Base-by-base conservation (phyloP, 2,113 vertebrate species). In the Myrmophylax atrothorax region DNA sequence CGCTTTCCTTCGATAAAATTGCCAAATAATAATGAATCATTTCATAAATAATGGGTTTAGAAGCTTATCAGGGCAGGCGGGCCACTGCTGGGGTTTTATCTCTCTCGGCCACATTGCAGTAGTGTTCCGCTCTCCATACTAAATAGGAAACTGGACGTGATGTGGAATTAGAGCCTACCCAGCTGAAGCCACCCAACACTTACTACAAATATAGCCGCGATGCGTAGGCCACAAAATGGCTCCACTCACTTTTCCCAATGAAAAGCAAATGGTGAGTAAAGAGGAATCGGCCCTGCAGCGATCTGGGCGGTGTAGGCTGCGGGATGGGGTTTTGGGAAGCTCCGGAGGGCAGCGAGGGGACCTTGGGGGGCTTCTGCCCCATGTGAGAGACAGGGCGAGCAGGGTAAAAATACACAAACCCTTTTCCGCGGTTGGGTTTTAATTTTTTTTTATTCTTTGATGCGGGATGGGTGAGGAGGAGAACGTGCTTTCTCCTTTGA, bases 1-100 rank as follows among this genome's bases (percentile, higher is more conserved):
- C 98, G 98, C 98, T 98, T 98, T 98, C 98, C 98, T 98, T 98
- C 98, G 98, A 98, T 98, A 98, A 98, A 98, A 98, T 98, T 98
- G 98, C 98, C 98, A 98, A 98, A 98, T 99, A 99, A 99, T 99
- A 99, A 98, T 99, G 98, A 99, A 99, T 99, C 98, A 98, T 99
- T 99, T 99, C 98, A 99, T 99, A 99, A 99, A 98, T 99, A 99
- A 99, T 99, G 98, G 98, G 98, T 98, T 99, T 98, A 98, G 98
- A 97, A 95, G 98, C 98, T 99, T 99, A 99, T 99, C 99, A 98
- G 98, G 98, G 98, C 98, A 98, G 98, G 98, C 98, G 98, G 99
- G 98, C 98, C 98, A 98, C 97, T 97, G 98, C 98, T 97, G 98
- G 95, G 96, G 97, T 96, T 98, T 99, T 99, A 99, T 99, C 99